Evolutionary conservation across 2,888 invertebrate species (phyloP), one percentile per base, ranked within the genome.

Genomic region (Drosophila nigritarsus): DNA sequence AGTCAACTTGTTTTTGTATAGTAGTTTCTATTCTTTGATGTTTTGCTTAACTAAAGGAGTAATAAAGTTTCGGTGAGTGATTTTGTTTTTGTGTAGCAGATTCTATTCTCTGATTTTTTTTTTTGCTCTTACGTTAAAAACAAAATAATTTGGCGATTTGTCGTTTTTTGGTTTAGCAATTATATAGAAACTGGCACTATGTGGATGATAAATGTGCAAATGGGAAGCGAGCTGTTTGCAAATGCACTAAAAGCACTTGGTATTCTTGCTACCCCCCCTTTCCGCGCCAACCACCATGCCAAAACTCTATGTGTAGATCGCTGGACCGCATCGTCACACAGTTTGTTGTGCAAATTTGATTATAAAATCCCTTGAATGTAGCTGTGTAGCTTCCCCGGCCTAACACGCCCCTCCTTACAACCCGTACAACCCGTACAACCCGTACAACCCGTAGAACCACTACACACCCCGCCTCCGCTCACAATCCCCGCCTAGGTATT

Each of bases 291-390:
- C 49, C 27, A 1, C 4, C 27, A 2, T 32, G 36, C 20, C 27
- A 45, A 34, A 29, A 29, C 15, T 27, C 34, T 53, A 20, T 8
- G 55, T n/a, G 51, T 64, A 72, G 73, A 73, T 78, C 61, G 45
- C 60, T 45, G 42, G 27, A 49, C 59, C 65, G 51, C 64, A 69
- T 42, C 80, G 77, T 80, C 80, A 68, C 69, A 61, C 59, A 77
- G 86, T 83, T 88, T 88, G 65, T 66, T 79, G 72, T 71, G 82
- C 51, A 75, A 66, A 70, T 75, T 80, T 82, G 63, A 59, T 48
- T 56, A 15, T 32, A 66, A 70, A 88, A 72, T 70, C 61, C 73
- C 59, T 73, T 83, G 75, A 74, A 70, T 83, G 83, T 77, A 61
- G 51, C 62, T 59, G 18, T 51, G 29, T 48, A 15, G 20, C 3